Evolutionary conservation across 2,113 vertebrate species (phyloP), one percentile per base, ranked within the genome.

Genomic region (Cyprinodon tularosa): DNA sequence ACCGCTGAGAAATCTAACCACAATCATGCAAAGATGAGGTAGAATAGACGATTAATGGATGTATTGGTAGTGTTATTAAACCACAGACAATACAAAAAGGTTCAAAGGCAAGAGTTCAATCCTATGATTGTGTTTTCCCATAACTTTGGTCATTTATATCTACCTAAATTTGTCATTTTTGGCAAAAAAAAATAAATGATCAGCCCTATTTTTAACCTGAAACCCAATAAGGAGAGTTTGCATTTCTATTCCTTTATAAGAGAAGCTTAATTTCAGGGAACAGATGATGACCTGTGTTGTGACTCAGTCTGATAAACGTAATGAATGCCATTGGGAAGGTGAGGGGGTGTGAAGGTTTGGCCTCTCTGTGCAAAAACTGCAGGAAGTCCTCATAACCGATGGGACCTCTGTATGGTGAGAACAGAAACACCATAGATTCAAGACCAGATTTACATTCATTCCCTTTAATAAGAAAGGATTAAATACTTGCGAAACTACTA

Each of bases 221-320:
- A 29, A 29, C 29, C 29, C 29, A 29, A 29, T 29, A 29, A 29
- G 29, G 29, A 29, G 29, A 29, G 29, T 1, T 29, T 29, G 29
- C 29, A 29, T 29, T n/a, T 57, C 3, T 48, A 7, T 57, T 17
- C 17, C 6, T n/a, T 45, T 12, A 45, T 45, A 2, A 45, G 6
- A 45, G 12, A 2, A 17, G 50, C 7, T 53, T 17, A 53, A 17
- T 53, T 17, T 53, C 2, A 20, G 50, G 3, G 61, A 48, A 37
- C 22, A 38, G 57, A 0, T 13, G 37, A 29, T 69, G 15, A 82
- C 80, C 77, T 73, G 37, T 68, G 67, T 60, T 5, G 3, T 60
- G 38, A 44, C n/a, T 60, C 50, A 13, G 12, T 47, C 40, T 44
- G 65, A 67, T 37, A 9, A 64, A 0, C 12, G 65, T 37, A 61